Evolutionary conservation across 2,888 invertebrate genomes (phyloP).

Genomic region (Cactoblastis cactorum): DNA sequence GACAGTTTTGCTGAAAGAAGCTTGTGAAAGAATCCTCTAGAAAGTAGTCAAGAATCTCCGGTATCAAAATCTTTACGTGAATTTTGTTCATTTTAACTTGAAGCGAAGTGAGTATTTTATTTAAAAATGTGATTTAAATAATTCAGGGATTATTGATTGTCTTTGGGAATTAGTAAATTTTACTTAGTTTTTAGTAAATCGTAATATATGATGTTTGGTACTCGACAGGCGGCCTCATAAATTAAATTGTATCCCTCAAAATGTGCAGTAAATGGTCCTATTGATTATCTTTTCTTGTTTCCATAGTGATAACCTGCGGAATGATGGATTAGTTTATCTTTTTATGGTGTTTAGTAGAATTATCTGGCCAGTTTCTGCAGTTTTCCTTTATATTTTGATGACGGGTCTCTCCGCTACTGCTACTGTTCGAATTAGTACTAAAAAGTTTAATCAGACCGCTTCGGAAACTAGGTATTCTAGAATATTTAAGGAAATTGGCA

Average conservation of each 20-base stretch:
- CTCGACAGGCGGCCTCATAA: constrained; percentile 36
- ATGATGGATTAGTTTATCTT: constrained; percentile 34
- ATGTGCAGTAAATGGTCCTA: constrained; percentile 51
- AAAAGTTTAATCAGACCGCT: constrained; percentile 42
- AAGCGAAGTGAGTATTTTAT: constrained; percentile 69
- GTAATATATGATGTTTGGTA: constrained; percentile 46
- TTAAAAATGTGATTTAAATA: constrained; percentile 28
- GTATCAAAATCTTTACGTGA: constrained; percentile 79
- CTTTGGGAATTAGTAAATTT: constrained; percentile 28
- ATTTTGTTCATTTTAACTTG: constrained; percentile 66
- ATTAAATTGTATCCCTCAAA: constrained; percentile 46
- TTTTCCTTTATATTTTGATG: constrained; percentile 51
- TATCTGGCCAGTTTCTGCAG: constrained; percentile 31
- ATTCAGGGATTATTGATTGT: constrained; percentile 21
- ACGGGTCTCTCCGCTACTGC: constrained; percentile 73
- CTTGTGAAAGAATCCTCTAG: constrained; percentile 78
- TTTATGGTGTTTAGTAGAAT: constrained; percentile 26
- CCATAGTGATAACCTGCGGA: constrained; percentile 58
- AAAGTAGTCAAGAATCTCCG: constrained; percentile 77
- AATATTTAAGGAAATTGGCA: background rate
- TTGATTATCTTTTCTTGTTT: constrained; percentile 64
- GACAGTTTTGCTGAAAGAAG: constrained; percentile 70
- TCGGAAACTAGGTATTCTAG: constrained; percentile 44
- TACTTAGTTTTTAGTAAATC: constrained; percentile 28
- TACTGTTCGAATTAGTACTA: constrained; percentile 64